These are phyloP conservation scores for Ips typographus DNA, from an alignment of 1,140 invertebrate genomes.

Conservation along the genomic window DNA sequence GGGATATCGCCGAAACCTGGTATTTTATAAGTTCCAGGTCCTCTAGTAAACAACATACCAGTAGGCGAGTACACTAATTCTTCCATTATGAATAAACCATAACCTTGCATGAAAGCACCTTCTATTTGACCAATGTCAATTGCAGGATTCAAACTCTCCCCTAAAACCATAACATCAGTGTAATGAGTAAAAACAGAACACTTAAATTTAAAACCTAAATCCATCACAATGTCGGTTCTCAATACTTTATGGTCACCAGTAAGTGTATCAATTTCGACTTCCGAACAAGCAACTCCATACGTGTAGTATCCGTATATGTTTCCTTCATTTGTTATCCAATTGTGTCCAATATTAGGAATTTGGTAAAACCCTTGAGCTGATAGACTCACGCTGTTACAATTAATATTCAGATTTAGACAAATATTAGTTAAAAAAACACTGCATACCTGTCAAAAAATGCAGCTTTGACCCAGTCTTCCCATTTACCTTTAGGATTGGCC, in stretches of 20 bases:
- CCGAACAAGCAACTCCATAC: slow-evolving; percentile 75
- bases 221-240: slow-evolving; percentile 93
- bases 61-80: slow-evolving; percentile 83
- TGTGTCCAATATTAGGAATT: slow-evolving; percentile 78
- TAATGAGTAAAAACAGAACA: not conserved
- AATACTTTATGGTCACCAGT: slow-evolving; percentile 87
- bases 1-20: slow-evolving; percentile 90
- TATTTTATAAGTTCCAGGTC: slow-evolving; percentile 92
- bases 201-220: slow-evolving; percentile 60
- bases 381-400: slow-evolving; percentile 64
- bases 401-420: not conserved
- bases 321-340: slow-evolving; percentile 71
- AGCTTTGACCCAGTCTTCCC: slow-evolving; percentile 81
- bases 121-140: slow-evolving; percentile 97
- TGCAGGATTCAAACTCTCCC: slow-evolving; percentile 89
- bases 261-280: slow-evolving; percentile 86
- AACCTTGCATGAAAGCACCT: slow-evolving; percentile 91
- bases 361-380: slow-evolving; percentile 86
- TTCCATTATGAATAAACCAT: slow-evolving; percentile 89
- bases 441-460: slow-evolving; percentile 70
- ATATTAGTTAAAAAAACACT: not conserved
- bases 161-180: slow-evolving; percentile 45
- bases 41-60: slow-evolving; percentile 76
- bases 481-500: slow-evolving; percentile 75
- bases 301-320: slow-evolving; percentile 79